Evolutionary conservation across 2,888 invertebrate species (phyloP), one percentile per base, ranked within the genome.

Genomic region (Folsomia manolachei): DNA sequence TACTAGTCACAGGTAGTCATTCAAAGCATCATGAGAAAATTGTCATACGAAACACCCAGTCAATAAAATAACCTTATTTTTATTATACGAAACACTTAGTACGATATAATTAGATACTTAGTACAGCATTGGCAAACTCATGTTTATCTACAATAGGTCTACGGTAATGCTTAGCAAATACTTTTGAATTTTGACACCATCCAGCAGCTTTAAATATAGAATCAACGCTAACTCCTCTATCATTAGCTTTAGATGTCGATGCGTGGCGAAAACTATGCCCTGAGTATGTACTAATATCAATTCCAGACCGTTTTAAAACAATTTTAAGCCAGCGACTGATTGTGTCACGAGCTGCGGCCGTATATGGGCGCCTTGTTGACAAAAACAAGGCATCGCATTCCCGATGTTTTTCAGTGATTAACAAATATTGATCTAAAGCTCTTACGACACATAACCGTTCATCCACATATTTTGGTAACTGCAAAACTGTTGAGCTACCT

Each of bases 251-350:
- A 0, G 69, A 69, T 1, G 69, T 63, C 1, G 72, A 69, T 4
- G 74, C 51, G 56, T 74, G 74, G 21, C 71, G 9, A 63, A 66
- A 71, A 27, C 71, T 71, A 26, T 74, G 71, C 1, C 64, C 52
- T 9, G 25, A 39, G 66, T 27, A 74, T 9, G 69, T 39, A 1
- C 0, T 39, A 0, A 51, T 69, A 26, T 74, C 66, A 27, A 74
- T 53, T 0, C 63, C 66, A 24, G 69, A 11, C 2, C 1, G 2
- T 2, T 39, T 19, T 24, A 73, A 61, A 2, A 71, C 52, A 14
- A 19, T 11, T 27, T 39, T 51, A 0, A 74, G 27, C 74, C 74
- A 74, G 27, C 63, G 56, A 53, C 69, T 66, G 25, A 74, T 52
- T 1, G 76, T 77, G n/a, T 73, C 70, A 18, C 71, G 14, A 1